These are phyloP conservation scores for Phyllostomus discolor DNA, from an alignment of 2,113 vertebrate species.

Conservation along the genomic window DNA sequence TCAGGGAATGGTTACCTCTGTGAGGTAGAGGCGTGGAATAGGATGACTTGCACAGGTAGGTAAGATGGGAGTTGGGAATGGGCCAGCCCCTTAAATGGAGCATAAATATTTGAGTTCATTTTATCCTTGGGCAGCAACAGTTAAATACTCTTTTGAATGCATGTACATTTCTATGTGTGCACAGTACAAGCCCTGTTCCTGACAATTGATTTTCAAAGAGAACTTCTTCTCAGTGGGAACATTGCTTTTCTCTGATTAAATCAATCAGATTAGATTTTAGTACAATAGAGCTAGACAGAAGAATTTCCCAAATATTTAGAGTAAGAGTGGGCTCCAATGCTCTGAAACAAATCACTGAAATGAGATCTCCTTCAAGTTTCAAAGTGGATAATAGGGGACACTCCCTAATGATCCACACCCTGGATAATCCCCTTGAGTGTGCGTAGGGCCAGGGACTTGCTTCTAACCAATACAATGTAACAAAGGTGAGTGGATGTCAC, in stretches of 20 bases:
- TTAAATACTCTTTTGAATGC: not conserved
- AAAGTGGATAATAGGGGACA: not conserved
- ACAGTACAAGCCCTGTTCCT: not conserved
- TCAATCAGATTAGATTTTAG: not conserved
- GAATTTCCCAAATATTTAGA: constrained; percentile 3
- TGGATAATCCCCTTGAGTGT: not conserved
- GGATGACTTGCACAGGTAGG: not conserved
- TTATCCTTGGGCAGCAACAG: not conserved
- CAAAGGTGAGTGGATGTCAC: not conserved
- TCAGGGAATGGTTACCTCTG: not conserved
- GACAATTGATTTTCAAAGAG: not conserved
- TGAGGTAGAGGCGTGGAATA: no score
- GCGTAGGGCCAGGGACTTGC: not conserved
- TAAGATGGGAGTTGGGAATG: not conserved
- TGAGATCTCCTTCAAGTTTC: not conserved
- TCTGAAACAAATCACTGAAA: constrained; percentile 1
- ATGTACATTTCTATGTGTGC: not conserved
- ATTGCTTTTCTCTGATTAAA: not conserved
- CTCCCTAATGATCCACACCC: not conserved
- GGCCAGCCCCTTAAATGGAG: not conserved
- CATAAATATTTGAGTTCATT: not conserved
- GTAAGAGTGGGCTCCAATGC: not conserved
- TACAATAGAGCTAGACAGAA: not conserved
- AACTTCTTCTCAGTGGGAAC: not conserved
- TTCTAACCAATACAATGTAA: not conserved